Percentiles rank a stretch among this genome's conserved stretches.
phyloP scores from a whole-genome alignment of 1,140 invertebrate species.

The Drosophila orena region DNA sequence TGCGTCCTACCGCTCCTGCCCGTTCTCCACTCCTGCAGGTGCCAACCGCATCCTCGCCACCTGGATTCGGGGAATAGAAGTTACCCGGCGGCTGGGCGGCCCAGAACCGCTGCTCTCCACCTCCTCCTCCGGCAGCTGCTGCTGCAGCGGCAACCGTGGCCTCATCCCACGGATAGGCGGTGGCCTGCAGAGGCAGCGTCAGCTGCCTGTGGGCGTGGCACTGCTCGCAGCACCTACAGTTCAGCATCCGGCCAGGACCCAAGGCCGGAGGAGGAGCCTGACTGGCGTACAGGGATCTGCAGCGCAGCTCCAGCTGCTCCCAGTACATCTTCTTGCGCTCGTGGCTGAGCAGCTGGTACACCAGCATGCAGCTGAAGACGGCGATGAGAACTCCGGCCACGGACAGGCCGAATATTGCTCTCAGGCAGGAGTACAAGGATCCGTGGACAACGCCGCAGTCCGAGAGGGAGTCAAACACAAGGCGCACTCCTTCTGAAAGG shows the following conservation, averaged over 20 bases:
- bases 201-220: slow-evolving; percentile 82
- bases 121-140: slow-evolving; percentile 54
- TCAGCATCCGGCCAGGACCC: slow-evolving; percentile 65
- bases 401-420: slow-evolving; percentile 94
- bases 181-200: slow-evolving; percentile 61
- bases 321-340: slow-evolving; percentile 97
- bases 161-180: slow-evolving; percentile 80
- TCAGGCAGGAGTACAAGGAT: slow-evolving; percentile 92
- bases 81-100: slow-evolving; percentile 87
- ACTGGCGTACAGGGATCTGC: slow-evolving; percentile 90
- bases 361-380: slow-evolving; percentile 96
- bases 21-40: slow-evolving; percentile 31
- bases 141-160: slow-evolving; percentile 65
- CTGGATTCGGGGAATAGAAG: slow-evolving; percentile 93
- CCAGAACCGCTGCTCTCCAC: slow-evolving; percentile 64
- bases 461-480: slow-evolving; percentile 92
- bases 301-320: slow-evolving; percentile 94
- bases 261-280: slow-evolving; percentile 84
- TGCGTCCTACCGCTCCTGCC: slow-evolving; percentile 84
- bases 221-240: slow-evolving; percentile 83
- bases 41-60: slow-evolving; percentile 84
- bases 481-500: slow-evolving; percentile 86
- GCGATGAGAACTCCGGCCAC: slow-evolving; percentile 95
- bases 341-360: slow-evolving; percentile 94
- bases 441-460: slow-evolving; percentile 95